Evolutionary conservation across 2,888 invertebrate species (phyloP).

Genomic region (Mongoloraphidia duomilia): DNA sequence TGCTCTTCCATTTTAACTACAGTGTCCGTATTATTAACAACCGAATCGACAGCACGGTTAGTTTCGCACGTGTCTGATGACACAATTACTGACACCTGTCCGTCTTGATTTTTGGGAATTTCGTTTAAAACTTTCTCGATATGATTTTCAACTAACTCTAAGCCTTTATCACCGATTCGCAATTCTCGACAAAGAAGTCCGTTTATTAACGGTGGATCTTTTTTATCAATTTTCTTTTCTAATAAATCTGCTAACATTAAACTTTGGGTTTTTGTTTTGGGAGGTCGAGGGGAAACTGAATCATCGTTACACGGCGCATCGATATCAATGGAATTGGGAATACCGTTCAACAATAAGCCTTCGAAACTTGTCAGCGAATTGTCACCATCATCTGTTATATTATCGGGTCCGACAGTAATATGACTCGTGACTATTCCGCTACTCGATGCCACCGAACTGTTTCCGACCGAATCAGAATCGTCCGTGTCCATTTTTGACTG

Average conservation of each 20-base stretch:
- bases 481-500: slow-evolving; percentile 25
- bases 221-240: slow-evolving; percentile 54
- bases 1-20: slow-evolving; percentile 5
- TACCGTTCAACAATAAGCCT: slow-evolving; percentile 42
- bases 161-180: slow-evolving; percentile 40
- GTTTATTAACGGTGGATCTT: slow-evolving; percentile 40
- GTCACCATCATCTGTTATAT: slow-evolving; percentile 37
- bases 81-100: slow-evolving; percentile 21
- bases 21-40: slow-evolving; percentile 13
- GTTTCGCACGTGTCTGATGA: slow-evolving; percentile 18
- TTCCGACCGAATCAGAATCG: slow-evolving; percentile 33
- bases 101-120: slow-evolving; percentile 16
- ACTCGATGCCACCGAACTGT: slow-evolving; percentile 42
- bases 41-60: slow-evolving; percentile 8
- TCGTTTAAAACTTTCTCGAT: slow-evolving; percentile 34
- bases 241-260: slow-evolving; percentile 68
- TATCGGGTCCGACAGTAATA: slow-evolving; percentile 32
- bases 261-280: slow-evolving; percentile 39
- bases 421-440: slow-evolving; percentile 35
- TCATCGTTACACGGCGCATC: slow-evolving; percentile 40
- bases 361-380: slow-evolving; percentile 49
- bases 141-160: slow-evolving; percentile 45
- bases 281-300: slow-evolving; percentile 20
- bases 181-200: slow-evolving; percentile 41
- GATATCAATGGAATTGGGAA: slow-evolving; percentile 34